These are phyloP conservation scores for Liodrosophila aerea DNA, from an alignment of 2,888 invertebrate genomes.

Conservation along the genomic window DNA sequence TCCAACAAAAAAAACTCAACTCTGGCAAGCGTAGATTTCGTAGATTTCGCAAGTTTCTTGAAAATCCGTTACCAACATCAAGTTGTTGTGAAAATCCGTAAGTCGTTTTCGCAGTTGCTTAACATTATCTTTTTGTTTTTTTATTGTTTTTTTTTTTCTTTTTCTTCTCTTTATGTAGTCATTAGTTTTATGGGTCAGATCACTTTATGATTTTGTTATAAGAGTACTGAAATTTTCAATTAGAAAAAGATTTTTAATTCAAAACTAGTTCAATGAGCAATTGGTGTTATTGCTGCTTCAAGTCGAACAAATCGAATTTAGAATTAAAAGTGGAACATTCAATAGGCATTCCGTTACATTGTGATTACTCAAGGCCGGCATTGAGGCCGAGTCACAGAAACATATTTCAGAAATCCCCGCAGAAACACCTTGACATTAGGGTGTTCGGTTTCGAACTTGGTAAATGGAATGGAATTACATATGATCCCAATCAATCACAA, in stretches of 20 bases:
- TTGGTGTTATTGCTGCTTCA: background rate
- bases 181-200: conserved; percentile 31
- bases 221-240: conserved; percentile 16
- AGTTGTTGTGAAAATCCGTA: conserved; percentile 60
- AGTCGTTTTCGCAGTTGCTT: conserved; percentile 49
- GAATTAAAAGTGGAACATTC: background rate
- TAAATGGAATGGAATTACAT: conserved; percentile 28
- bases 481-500: conserved; percentile 25
- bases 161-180: conserved; percentile 10
- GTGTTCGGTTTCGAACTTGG: conserved; percentile 25
- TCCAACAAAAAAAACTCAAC: conserved; percentile 14
- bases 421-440: conserved; percentile 59
- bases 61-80: conserved; percentile 56
- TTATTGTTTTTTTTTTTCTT: conserved; percentile 14
- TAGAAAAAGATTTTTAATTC: no score
- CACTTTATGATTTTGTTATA: conserved; percentile 10
- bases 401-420: conserved; percentile 13
- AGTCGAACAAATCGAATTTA: conserved; percentile 1
- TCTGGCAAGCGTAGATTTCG: no score
- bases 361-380: background rate
- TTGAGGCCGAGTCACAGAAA: conserved; percentile 41
- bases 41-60: conserved; percentile 29
- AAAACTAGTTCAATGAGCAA: no score
- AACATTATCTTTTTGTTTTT: conserved; percentile 28
- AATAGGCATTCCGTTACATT: no score